These are phyloP conservation scores for Diadegma fenestrale DNA, from an alignment of 2,888 invertebrate genomes.

Conservation along the genomic window DNA sequence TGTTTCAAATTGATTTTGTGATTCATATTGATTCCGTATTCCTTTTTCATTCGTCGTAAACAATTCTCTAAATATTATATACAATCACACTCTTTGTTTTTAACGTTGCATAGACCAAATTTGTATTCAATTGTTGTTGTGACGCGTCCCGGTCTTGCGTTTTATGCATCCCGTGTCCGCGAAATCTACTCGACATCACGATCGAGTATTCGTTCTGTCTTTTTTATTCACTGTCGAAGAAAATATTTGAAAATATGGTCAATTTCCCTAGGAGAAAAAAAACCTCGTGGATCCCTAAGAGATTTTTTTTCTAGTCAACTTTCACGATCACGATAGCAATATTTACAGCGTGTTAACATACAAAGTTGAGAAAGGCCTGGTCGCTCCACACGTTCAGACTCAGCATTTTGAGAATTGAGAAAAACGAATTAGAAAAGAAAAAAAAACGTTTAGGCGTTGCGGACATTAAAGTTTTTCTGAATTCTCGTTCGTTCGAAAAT, in stretches of 20 bases:
- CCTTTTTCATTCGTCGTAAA: conserved; percentile 19
- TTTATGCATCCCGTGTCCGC: conserved; percentile 36
- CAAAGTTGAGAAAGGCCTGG: conserved; percentile 75
- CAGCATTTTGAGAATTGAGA: conserved; percentile 65
- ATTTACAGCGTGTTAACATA: conserved; percentile 76
- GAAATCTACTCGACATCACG: conserved; percentile 37
- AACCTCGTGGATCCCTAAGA: conserved; percentile 29
- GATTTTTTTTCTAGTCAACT: conserved; percentile 53
- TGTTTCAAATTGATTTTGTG: conserved; percentile 41
- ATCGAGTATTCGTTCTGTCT: conserved; percentile 14
- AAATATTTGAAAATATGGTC: conserved; percentile 65
- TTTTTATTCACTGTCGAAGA: conserved; percentile 48
- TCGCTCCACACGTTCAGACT: conserved; percentile 61
- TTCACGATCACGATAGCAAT: conserved; percentile 63
- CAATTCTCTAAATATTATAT: conserved; percentile 77
- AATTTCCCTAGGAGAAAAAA: conserved; percentile 53
- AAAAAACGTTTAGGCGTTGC: conserved; percentile 27
- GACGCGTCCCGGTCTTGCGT: conserved; percentile 22
- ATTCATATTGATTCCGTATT: conserved; percentile 8
- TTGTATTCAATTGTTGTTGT: conserved; percentile 63
- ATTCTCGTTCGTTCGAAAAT: conserved; percentile 76
- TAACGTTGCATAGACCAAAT: conserved; percentile 74
- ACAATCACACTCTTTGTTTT: conserved; percentile 78
- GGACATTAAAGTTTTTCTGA: conserved; percentile 71
- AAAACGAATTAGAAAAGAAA: conserved; percentile 72